Percentiles rank a stretch among this genome's conserved stretches.
Conservation (phyloP, 2,888 invertebrate genomes). For the Nomada ferruginata region DNA sequence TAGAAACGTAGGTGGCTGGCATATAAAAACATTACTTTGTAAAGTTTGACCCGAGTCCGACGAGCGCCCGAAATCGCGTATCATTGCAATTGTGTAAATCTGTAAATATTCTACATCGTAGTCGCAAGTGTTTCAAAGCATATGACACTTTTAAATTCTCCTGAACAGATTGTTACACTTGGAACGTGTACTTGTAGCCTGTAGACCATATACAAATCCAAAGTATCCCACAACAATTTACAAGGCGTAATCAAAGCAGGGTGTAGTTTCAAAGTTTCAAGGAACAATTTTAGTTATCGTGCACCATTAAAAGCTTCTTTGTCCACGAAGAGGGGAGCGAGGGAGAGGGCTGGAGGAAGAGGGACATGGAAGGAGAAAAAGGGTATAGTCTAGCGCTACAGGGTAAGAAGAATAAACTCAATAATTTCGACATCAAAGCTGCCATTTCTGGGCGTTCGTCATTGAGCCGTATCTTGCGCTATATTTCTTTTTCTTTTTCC, state of each 20-base stretch:
- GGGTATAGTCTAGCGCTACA: constrained; percentile 38
- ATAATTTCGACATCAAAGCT: constrained; percentile 78
- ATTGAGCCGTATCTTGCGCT: constrained; percentile 53
- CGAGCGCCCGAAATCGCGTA: too few relatives aligned
- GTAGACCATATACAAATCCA: too few relatives aligned
- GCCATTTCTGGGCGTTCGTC: constrained; percentile 68
- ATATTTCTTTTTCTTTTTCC: constrained; percentile 2
- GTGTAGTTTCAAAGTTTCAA: constrained; percentile 29
- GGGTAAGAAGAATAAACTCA: constrained; percentile 71
- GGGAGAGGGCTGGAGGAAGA: background rate
- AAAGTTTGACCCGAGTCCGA: too few relatives aligned
- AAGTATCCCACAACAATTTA: background rate
- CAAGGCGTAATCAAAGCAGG: background rate
- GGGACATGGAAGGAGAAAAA: constrained; percentile 25
- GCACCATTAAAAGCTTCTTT: constrained; percentile 53
- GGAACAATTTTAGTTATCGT: constrained; percentile 34
- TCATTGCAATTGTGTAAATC: too few relatives aligned
- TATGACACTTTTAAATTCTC: too few relatives aligned
- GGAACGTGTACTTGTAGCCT: too few relatives aligned
- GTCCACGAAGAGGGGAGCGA: too few relatives aligned
- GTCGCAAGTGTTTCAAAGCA: too few relatives aligned
- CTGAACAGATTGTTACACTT: too few relatives aligned
- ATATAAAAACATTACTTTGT: too few relatives aligned
- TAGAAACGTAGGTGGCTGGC: too few relatives aligned
- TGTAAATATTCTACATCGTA: too few relatives aligned